A percentile compares a stretch with the other conserved stretches of the same genome.
These are phyloP conservation scores for Gnathonemus echidnorhynchus DNA, from an alignment of 2,113 vertebrate species.

Conservation along the genomic window DNA sequence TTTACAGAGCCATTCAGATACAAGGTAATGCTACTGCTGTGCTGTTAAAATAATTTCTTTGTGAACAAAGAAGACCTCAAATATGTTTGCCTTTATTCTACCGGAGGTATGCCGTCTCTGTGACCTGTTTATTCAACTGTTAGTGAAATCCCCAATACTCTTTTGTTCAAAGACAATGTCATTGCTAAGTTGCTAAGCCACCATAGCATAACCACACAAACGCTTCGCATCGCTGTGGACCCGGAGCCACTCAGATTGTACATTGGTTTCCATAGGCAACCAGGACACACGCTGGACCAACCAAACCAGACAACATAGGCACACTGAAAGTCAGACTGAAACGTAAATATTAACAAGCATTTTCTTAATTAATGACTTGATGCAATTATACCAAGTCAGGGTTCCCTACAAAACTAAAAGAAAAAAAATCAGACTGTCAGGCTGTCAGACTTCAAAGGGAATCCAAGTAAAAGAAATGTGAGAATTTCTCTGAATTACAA, in stretches of 20 bases:
- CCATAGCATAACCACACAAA: not conserved
- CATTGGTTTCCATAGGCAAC: not conserved
- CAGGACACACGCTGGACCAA: not conserved
- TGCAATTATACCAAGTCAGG: not conserved
- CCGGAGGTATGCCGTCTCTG: not conserved
- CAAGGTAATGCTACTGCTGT: not conserved
- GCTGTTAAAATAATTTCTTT: not conserved
- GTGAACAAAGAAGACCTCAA: not conserved
- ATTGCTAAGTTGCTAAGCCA: not conserved
- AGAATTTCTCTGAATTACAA: not conserved
- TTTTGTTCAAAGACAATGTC: slow-evolving; percentile 1
- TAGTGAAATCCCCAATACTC: not conserved
- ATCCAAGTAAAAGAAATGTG: not conserved
- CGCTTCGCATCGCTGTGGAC: not conserved
- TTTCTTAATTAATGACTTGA: not conserved
- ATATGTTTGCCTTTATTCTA: not conserved
- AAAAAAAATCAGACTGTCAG: not conserved
- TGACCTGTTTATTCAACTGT: not conserved
- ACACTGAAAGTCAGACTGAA: not conserved
- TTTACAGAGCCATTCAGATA: slow-evolving; percentile 1
- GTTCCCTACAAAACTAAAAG: not conserved
- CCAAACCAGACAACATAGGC: not conserved
- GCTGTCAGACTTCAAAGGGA: not conserved
- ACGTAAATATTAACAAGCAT: not conserved
- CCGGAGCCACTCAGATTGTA: not conserved